These are phyloP conservation scores for Lasioglossum baleicum DNA, from an alignment of 1,140 invertebrate genomes.

Conservation along the genomic window DNA sequence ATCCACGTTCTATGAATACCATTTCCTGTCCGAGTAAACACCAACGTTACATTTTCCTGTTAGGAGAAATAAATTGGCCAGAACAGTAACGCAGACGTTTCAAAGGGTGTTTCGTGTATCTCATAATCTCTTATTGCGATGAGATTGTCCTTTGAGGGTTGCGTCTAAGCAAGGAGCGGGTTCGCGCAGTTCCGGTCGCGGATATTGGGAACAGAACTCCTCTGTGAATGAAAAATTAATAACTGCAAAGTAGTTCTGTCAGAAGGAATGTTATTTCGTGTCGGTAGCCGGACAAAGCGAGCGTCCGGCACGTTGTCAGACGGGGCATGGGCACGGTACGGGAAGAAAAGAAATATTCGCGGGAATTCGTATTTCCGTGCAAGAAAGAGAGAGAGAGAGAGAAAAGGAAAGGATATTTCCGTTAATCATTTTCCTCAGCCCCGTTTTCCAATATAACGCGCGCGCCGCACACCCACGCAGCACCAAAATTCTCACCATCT, in stretches of 20 bases:
- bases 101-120: neutral
- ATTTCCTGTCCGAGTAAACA: neutral
- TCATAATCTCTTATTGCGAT: conserved; percentile 13
- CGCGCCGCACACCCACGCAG: neutral
- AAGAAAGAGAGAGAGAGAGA: neutral
- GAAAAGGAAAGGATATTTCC: conserved; percentile 8
- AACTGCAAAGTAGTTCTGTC: conserved; percentile 15
- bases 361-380: conserved; percentile 48
- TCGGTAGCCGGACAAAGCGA: neutral
- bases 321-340: conserved; percentile 4
- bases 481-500: conserved; percentile 22
- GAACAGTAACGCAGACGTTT: neutral
- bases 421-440: conserved; percentile 24
- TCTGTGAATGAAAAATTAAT: conserved; percentile 39
- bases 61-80: neutral
- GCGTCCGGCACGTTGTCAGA: conserved; percentile 4
- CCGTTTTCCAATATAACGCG: conserved; percentile 33
- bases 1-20: neutral
- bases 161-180: neutral
- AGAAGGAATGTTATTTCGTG: conserved; percentile 37
- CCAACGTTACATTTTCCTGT: too few relatives aligned
- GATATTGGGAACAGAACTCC: conserved; percentile 1
- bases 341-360: conserved; percentile 27
- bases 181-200: neutral
- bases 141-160: neutral